Conservation (phyloP, 2,113 vertebrate genomes). For the Phoxinus phoxinus region DNA sequence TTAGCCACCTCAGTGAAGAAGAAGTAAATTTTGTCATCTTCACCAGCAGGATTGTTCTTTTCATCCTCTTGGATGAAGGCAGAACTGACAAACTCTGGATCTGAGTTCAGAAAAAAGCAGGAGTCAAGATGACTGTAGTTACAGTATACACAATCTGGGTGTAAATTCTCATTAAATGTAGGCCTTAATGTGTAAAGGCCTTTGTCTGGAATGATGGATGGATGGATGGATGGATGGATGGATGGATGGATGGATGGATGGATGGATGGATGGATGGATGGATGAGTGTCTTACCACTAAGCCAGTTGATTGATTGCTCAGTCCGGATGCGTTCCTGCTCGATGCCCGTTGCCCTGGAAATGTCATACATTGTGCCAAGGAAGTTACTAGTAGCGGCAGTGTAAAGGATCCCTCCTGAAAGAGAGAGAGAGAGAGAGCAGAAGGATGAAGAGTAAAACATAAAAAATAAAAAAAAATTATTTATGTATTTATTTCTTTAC, state of each 20-base stretch:
- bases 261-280: neutral
- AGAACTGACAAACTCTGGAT: conserved; percentile 86
- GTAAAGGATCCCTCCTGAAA: conserved; percentile 80
- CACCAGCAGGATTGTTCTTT: conserved; percentile 70
- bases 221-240: neutral
- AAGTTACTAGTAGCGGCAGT: conserved; percentile 87
- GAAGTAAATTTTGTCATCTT: conserved; percentile 88
- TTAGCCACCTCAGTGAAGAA: conserved; percentile 88
- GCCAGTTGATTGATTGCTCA: conserved; percentile 83
- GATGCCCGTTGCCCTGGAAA: conserved; percentile 81
- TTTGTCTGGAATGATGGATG: neutral
- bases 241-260: neutral
- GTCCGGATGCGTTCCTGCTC: conserved; percentile 83
- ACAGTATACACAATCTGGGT: neutral
- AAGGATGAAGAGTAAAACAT: too few relatives aligned
- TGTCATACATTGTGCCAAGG: conserved; percentile 84
- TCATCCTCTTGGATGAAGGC: conserved; percentile 77
- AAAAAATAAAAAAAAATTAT: too few relatives aligned
- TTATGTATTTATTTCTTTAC: too few relatives aligned
- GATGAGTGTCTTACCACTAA: conserved; percentile 78
- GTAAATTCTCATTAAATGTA: neutral
- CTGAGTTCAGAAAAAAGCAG: conserved; percentile 65
- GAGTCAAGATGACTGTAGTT: neutral
- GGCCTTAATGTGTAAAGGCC: neutral
- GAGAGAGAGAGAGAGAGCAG: neutral